Evolutionary conservation across 2,797 vertebrate species (phyloP), one percentile per base, ranked within the genome.

Genomic region (Lepus townsendii): DNA sequence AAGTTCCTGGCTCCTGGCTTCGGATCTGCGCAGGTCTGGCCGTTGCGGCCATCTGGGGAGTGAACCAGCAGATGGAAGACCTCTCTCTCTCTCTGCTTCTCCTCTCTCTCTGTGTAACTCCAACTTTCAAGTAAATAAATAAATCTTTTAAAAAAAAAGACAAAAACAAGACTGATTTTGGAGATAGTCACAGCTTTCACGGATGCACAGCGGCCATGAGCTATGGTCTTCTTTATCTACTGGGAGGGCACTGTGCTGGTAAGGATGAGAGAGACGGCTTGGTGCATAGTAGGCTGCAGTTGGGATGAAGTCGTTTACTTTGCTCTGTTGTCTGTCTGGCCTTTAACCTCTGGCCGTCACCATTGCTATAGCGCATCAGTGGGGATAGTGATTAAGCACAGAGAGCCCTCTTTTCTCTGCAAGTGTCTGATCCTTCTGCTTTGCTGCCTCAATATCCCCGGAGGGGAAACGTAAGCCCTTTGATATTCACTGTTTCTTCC

Each of bases 321-420:
- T 77, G 57, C 66, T 79, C 66, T 65, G 54, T 26, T 27, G 8
- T 27, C 11, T 90, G 68, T 22, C 52, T 93, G 32, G 16, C 27
- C 52, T 78, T 26, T 85, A 69, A 71, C 30, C 16, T 93, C 88
- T 86, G 71, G 13, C 42, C 65, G 88, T 88, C 38, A 79, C 35
- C 30, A 13, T 9, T 38, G 27, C 60, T 52, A 2, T 72, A 47
- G 24, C 16, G 77, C 71, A 22, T 79, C 32, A 76, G 14, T 19
- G 42, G 83, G 30, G 11, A 57, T 26, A 92, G 60, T 57, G 24
- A 20, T 9, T n/a, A 50, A 91, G n/a, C 17, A 62, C 4, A 35
- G 35, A 60, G 69, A 75, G 22, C 1, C 32, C 38, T 14, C 5
- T 57, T 75, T 80, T 35, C 57, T 72, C 35, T 72, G 38, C 54